Base-by-base conservation (phyloP, 1,140 invertebrate genomes). In the Megalonaias nervosa region DNA sequence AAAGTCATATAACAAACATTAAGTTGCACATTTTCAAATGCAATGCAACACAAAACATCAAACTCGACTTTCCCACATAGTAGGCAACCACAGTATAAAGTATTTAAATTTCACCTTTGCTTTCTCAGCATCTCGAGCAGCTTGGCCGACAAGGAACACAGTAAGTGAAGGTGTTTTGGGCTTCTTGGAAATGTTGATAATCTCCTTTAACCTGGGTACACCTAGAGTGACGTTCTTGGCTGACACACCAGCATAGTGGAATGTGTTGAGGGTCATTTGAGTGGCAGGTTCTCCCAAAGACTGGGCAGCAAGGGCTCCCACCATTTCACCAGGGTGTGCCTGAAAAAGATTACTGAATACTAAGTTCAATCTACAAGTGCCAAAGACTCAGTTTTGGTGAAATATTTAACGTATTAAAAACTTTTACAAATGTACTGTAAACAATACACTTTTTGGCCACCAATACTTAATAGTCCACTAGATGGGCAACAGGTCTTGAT, bases 221-320 rank as follows among this genome's bases (percentile, higher is more conserved):
- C 99, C 99, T 62, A 99, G 94, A 0, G 99, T 99, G 92, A 99
- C 98, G 92, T 99, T 99, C 92, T 99, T 99, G 11, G 98, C 99
- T 0, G 98, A 99, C 79, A 99, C 98, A 93, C 99, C 99, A 92
- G 98, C 98, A 92, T 99, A 99, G 93, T 99, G 99, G 95, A 99
- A 99, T 93, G 99, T 99, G 92, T 99, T 99, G 86, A 99, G 91
- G 91, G 99, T 99, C 98, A 99, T 99, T 93, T 99, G 98, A 80
- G 99, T 99, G 77, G 98, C 99, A 19, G 99, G 99, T 91, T 99
- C 99, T 84, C 98, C 98, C 38, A 99, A 94, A 86, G 96, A 98
- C 91, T 99, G 99, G 12, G 99, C 99, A 74, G 98, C 98, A 78
- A 99, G 91, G 1, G 98, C 98, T 64, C 99, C 99, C 1, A 99